These are phyloP conservation scores for Syncerus caffer DNA, from an alignment of 2,797 vertebrate species.

Conservation along the genomic window DNA sequence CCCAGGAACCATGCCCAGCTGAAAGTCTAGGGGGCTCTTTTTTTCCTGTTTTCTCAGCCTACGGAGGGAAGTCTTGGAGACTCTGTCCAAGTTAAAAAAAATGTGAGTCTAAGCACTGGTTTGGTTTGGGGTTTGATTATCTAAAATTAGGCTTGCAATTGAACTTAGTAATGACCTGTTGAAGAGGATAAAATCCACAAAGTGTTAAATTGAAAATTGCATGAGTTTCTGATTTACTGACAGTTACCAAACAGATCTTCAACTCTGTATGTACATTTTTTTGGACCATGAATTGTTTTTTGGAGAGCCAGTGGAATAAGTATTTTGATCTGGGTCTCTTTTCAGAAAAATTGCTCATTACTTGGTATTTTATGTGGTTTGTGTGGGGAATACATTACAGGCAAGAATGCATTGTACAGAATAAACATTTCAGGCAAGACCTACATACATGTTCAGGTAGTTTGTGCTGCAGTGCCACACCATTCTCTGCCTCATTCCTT, in stretches of 20 bases:
- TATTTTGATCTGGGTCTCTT: not conserved
- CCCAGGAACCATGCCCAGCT: constrained; percentile 51
- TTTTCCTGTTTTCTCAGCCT: constrained; percentile 26
- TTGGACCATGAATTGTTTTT: not conserved
- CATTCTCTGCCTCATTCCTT: not conserved
- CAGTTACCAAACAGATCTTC: not conserved
- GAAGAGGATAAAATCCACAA: not conserved
- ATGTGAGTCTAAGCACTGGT: not conserved
- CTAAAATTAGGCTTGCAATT: not conserved
- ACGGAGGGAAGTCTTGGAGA: not conserved
- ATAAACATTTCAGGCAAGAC: not conserved
- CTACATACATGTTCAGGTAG: not conserved
- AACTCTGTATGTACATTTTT: not conserved
- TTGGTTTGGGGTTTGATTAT: not conserved
- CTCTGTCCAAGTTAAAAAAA: not conserved
- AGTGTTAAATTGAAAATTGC: not conserved
- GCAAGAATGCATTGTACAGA: not conserved
- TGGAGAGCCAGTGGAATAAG: not conserved
- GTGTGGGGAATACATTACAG: not conserved
- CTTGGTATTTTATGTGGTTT: not conserved
- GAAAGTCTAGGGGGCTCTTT: constrained; percentile 26
- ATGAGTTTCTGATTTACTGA: not conserved
- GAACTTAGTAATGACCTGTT: not conserved
- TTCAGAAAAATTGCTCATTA: not conserved
- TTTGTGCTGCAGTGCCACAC: not conserved